Base-by-base conservation (phyloP, 1,140 invertebrate species). In the Heliconius himera region DNA sequence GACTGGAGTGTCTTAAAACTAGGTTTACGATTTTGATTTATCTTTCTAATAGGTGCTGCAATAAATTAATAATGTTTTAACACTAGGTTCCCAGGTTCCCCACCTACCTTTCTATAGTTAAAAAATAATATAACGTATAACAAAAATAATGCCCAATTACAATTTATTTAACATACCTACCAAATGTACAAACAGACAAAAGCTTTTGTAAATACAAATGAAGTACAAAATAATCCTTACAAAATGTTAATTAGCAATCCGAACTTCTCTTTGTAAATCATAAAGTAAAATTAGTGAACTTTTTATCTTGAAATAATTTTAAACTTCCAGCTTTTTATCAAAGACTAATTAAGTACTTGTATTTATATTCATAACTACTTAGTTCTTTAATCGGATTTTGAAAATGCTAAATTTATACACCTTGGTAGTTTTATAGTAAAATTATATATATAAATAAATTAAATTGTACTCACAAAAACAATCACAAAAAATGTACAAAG, bases 241-340 rank as follows among this genome's bases (percentile, higher is more conserved):
- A 66, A 26, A 76, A 76, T 76, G 36, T 38, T 76, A 76, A 76
- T 76, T 76, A 76, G 36, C 54, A 76, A 76, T 60, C 22, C 60
- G n/a, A 70, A 76, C 36, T 76, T 76, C 36, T 29, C 74, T 76
- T 76, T 76, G 74, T 76, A 54, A 70, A 70, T 38, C 60, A 66
- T 76, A 66, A 76, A 76, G 33, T 76, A 36, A 38, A 76, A 76
- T 76, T 76, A 41, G 74, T 66, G 74, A 76, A 76, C 56, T 56
- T 76, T 76, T 76, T 70, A 76, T 76, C 74, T 76, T 33, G 60
- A 29, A 66, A 76, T 56, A 70, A 76, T 76, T 76, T 76, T 22
- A 26, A 76, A 66, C 74, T 76, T 76, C 8, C 33, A 76, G 41
- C 74, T 76, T 76, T 76, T 76, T 76, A 76, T 76, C 74, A 66